Conservation (phyloP, 2,888 invertebrate genomes). For the Eledone cirrhosa region DNA sequence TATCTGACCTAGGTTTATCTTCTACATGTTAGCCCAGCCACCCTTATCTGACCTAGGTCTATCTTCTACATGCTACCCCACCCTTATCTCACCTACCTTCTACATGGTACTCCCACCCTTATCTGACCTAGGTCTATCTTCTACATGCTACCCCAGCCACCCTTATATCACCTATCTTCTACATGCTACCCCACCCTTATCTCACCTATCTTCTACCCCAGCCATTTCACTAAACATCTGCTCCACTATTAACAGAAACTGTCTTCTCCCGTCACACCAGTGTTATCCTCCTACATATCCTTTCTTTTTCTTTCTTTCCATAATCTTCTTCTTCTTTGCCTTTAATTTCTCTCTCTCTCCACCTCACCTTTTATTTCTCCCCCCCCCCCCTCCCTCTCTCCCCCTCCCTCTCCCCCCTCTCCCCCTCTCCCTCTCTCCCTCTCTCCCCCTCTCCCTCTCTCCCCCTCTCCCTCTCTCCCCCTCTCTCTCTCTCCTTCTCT, state of each 20-base stretch:
- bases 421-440: background rate
- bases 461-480: background rate
- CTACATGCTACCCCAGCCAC: too few species aligned
- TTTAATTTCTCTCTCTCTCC: background rate
- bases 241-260: fast-evolving
- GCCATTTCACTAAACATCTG: background rate
- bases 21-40: too few species aligned
- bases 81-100: too few species aligned
- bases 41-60: too few species aligned
- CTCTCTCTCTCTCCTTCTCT: background rate
- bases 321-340: background rate
- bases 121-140: background rate
- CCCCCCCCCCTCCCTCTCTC: background rate
- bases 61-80: background rate
- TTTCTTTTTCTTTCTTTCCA: background rate
- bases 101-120: background rate
- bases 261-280: fast-evolving
- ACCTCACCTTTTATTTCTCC: background rate
- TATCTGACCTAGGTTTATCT: background rate
- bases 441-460: background rate
- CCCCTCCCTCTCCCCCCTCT: background rate
- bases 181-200: background rate
- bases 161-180: too few species aligned
- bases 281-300: background rate
- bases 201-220: background rate